Evolutionary conservation across 2,888 invertebrate genomes (phyloP).

Genomic region (Oxyscelio sp.): DNA sequence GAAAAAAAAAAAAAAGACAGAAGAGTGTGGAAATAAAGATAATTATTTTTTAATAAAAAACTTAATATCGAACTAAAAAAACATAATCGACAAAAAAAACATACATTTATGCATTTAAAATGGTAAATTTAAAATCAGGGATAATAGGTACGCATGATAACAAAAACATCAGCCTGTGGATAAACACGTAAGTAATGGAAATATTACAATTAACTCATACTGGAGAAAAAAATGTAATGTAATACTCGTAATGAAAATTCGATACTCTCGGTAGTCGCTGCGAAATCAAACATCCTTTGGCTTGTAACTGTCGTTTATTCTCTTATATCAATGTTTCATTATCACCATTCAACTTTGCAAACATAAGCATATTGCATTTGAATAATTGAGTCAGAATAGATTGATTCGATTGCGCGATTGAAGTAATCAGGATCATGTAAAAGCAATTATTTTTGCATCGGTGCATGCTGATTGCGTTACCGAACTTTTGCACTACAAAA

Average conservation of each 20-base stretch:
- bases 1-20: too few relatives aligned
- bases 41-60: too few relatives aligned
- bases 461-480: neutral
- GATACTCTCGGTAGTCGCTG: neutral
- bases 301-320: neutral
- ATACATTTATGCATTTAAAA: too few relatives aligned
- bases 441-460: slow-evolving; percentile 27
- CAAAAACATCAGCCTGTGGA: too few relatives aligned
- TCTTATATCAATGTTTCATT: slow-evolving; percentile 24
- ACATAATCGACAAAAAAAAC: too few relatives aligned
- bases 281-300: neutral
- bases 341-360: slow-evolving; percentile 17
- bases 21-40: too few relatives aligned
- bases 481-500: neutral
- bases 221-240: neutral
- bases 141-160: too few relatives aligned
- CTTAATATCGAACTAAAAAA: too few relatives aligned
- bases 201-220: too few relatives aligned
- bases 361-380: slow-evolving; percentile 31
- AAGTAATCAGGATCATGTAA: slow-evolving; percentile 18
- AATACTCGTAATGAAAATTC: neutral
- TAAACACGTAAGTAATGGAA: too few relatives aligned
- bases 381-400: slow-evolving; percentile 28
- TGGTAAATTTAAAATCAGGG: too few relatives aligned
- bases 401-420: slow-evolving; percentile 30